phyloP scores from a whole-genome alignment of 2,888 invertebrate genomes.

The Trissolcus japonicus region DNA sequence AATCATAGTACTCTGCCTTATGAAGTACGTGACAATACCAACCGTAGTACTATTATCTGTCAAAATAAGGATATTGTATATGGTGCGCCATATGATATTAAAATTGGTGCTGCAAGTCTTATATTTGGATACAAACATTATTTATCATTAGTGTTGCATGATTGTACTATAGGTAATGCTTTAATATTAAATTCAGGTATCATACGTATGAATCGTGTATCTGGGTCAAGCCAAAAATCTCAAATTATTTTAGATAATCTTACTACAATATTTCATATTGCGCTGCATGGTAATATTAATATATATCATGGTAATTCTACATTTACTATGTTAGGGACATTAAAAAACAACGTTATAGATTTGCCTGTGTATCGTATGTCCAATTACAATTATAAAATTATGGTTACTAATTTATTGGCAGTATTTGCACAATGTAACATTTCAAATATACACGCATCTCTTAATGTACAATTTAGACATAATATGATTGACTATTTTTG shows the following conservation, averaged over 20 bases:
- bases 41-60: background rate
- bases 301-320: background rate
- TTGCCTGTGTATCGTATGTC: background rate
- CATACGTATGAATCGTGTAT: background rate
- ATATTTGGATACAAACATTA: background rate
- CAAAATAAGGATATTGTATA: background rate
- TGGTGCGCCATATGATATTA: background rate
- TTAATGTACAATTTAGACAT: too few species aligned
- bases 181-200: background rate
- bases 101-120: background rate
- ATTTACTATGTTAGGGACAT: background rate
- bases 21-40: background rate
- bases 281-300: background rate
- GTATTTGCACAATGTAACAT: too few species aligned
- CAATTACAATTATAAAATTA: too few species aligned
- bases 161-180: background rate
- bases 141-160: background rate
- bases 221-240: background rate
- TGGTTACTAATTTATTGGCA: too few species aligned
- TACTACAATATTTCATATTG: background rate
- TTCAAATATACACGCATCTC: too few species aligned
- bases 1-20: background rate
- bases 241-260: background rate
- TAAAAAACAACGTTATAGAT: background rate
- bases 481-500: too few species aligned